Base-by-base conservation (phyloP, 2,113 vertebrate species). In the Notothenia coriiceps region DNA sequence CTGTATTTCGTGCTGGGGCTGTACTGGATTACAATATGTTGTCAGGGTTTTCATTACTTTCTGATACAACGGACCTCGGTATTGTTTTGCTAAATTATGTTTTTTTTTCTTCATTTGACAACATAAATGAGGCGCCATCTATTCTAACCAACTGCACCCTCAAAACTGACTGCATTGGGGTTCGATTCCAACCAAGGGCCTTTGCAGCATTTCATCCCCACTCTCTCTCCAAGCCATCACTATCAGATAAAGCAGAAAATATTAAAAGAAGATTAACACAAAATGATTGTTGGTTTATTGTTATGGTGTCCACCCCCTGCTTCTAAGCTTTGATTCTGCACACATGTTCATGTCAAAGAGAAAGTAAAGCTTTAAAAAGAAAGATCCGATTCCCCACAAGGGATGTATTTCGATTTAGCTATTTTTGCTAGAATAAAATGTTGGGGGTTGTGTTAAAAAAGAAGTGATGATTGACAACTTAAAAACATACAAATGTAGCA, bases 1-100 rank as follows among this genome's bases (percentile, higher is more conserved):
- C 70, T 83, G 56, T 61, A 51, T 40, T 54, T 60, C 68, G 56
- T 29, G 20, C 14, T 33, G 40, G 8, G 35, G 35, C 67, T 59
- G 17, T 25, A 43, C 43, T 57, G 70, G 47, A 79, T 71, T 59
- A 60, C n/a, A 64, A 47, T 33, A 54, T 66, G 14, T 13, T 84
- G 62, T 63, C 51, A 70, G 54, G n/a, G 59, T 68, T 80, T 80
- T 60, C 33, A 77, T 82, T 76, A 47, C 69, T 55, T 56, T 10
- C 62, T 20, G 10, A 71, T 70, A 57, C 22, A 78, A 70, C 35
- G 60, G 49, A 79, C 65, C 43, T 56, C 4, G 15, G 56, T 29
- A 50, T 40, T 46, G 22, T n/a, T 40, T 35, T 69, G 40, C 50
- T 64, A 51, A 52, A 67, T 33, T 10, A 52, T 14, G 3, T 14